Percentiles rank a stretch among this genome's conserved stretches.
These are phyloP conservation scores for zebrafish (Danio rerio) DNA, from an alignment of 2,113 vertebrate species.

Conservation along the genomic window GRCz12tu NC_133190.1:23845501-23846000, in stretches of 20 bases:
- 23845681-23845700: neutral
- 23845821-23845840: constrained; percentile 61
- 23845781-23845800: constrained; percentile 36
- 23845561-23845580: neutral
- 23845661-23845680: constrained; percentile 26
- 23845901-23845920: constrained; percentile 44
- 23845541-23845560: neutral
- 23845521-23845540: neutral
- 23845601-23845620: neutral
- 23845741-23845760: constrained; percentile 40
- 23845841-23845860: constrained; percentile 71
- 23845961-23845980: neutral
- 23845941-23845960: neutral
- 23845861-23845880: constrained; percentile 56
- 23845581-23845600: neutral
- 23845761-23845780: constrained; percentile 23
- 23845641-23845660: constrained; percentile 6
- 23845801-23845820: constrained; percentile 18
- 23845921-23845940: constrained; percentile 21
- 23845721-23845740: constrained; percentile 21
- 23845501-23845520: neutral
- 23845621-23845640: neutral
- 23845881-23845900: constrained; percentile 52
- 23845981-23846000: neutral
- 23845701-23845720: constrained; percentile 14